Evolutionary conservation across 2,113 vertebrate genomes (phyloP), one percentile per base, ranked within the genome.

Genomic region (Enhydra lutris): DNA sequence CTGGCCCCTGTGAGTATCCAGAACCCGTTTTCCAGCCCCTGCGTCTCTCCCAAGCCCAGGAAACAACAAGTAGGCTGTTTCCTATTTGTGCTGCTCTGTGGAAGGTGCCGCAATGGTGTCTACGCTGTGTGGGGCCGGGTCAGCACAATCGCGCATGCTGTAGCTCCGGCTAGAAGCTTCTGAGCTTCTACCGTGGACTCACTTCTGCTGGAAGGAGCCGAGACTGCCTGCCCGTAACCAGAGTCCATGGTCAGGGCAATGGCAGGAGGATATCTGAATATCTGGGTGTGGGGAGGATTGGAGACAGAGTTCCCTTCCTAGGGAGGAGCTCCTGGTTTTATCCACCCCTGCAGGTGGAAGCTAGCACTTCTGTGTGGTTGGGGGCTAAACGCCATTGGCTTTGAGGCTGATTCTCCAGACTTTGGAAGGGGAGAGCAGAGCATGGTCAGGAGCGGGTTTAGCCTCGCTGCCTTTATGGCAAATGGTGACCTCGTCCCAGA

Each of bases 121-220:
- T 92, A 95, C 88, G 94, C 89, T 0, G 0, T 0, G 0, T 55
- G 45, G 78, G 93, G 94, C 57, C 42, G 3, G 9, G 81, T 24
- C 63, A 36, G n/a, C 52, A 29, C 5, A 3, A 9, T 3, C 1
- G 12, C 31, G 81, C 1, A 0, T 0, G 0, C 23, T n/a, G 36
- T 2, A 1, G 23, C 39, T n/a, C 89, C 50, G 47, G 26, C 61
- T 29, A 13, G 61, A 63, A 63, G 26, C 23, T 55, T 63, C 17
- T 71, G 23, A 20, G 63, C 63, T 50, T 34, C 45, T 47, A 29
- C 6, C 31, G 0, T 0, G 2, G 20, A 26, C n/a, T 31, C 0
- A 13, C 69, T 73, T 80, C 45, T 73, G 79, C 85, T 42, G 20
- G 69, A 50, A 14, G 47, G 31, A 55, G 73, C 39, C 1, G 0